Evolutionary conservation across 1,140 invertebrate genomes (phyloP).

Genomic region (Drosophila orena): DNA sequence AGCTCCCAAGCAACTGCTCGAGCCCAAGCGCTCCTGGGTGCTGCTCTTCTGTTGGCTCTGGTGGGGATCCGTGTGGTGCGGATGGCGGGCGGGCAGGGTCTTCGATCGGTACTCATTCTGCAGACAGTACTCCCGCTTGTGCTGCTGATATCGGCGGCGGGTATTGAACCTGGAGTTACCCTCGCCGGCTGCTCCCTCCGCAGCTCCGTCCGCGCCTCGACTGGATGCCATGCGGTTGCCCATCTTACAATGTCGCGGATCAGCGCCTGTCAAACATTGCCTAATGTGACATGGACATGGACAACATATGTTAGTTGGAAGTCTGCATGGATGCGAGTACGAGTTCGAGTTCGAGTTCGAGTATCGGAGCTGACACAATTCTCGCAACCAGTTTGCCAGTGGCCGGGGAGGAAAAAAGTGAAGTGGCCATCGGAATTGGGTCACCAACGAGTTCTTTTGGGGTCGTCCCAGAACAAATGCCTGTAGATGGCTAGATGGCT

Average conservation of each 20-base stretch:
- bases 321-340: constrained; percentile 5
- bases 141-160: constrained; percentile 67
- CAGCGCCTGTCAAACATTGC: constrained; percentile 64
- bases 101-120: constrained; percentile 70
- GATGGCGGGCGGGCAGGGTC: constrained; percentile 62
- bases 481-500: constrained; percentile 51
- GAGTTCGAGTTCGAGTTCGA: not conserved
- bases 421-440: constrained; percentile 65
- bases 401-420: constrained; percentile 63
- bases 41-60: not conserved
- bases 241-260: constrained; percentile 56
- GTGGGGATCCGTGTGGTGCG: constrained; percentile 14
- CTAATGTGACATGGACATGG: constrained; percentile 62
- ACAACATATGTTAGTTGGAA: constrained; percentile 41
- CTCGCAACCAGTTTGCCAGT: constrained; percentile 61
- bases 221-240: constrained; percentile 60
- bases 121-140: constrained; percentile 65
- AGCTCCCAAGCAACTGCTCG: constrained; percentile 61
- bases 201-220: constrained; percentile 11
- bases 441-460: constrained; percentile 53
- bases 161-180: constrained; percentile 55
- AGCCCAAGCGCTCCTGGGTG: constrained; percentile 24
- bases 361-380: constrained; percentile 41
- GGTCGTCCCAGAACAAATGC: constrained; percentile 51
- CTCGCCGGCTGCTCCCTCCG: constrained; percentile 23